Percentiles rank a stretch among this genome's conserved stretches.
Conservation (phyloP, 92 coral and sea anemone species). For the Actinernus sp. region DNA sequence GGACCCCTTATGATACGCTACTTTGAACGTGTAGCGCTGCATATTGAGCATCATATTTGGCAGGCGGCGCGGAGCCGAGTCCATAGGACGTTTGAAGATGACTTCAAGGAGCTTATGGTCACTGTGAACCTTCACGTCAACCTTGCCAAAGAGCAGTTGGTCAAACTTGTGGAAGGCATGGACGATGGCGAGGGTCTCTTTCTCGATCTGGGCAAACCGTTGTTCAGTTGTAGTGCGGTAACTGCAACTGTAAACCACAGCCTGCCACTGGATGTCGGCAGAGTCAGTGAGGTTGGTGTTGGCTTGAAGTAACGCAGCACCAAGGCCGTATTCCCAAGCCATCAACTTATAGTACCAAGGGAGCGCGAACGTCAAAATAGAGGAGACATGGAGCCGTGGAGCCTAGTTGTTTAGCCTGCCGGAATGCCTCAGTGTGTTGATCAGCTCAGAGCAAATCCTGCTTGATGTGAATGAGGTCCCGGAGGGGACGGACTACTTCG, state of each 20-base stretch:
- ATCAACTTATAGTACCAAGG: slow-evolving; percentile 61
- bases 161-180: too few relatives aligned
- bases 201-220: slow-evolving; percentile 51
- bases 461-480: slow-evolving; percentile 44
- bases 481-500: slow-evolving; percentile 34
- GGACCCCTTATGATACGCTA: slow-evolving; percentile 65
- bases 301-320: too few relatives aligned
- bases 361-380: slow-evolving; percentile 53
- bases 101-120: too few relatives aligned
- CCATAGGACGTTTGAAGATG: slow-evolving; percentile 54
- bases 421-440: too few relatives aligned
- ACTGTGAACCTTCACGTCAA: too few relatives aligned
- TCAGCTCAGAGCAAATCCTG: slow-evolving; percentile 53
- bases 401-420: slow-evolving; percentile 59
- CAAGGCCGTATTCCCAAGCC: slow-evolving; percentile 56
- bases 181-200: too few relatives aligned
- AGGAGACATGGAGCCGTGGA: slow-evolving; percentile 57
- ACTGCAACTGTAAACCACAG: slow-evolving; percentile 66
- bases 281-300: too few relatives aligned
- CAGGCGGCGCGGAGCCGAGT: slow-evolving; percentile 62
- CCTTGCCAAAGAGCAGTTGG: too few relatives aligned
- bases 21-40: slow-evolving; percentile 66
- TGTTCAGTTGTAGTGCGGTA: slow-evolving; percentile 61
- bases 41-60: slow-evolving; percentile 68
- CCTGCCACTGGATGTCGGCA: too few relatives aligned